Conservation (phyloP, 2,113 vertebrate species). For the Muscicapa adusta region DNA sequence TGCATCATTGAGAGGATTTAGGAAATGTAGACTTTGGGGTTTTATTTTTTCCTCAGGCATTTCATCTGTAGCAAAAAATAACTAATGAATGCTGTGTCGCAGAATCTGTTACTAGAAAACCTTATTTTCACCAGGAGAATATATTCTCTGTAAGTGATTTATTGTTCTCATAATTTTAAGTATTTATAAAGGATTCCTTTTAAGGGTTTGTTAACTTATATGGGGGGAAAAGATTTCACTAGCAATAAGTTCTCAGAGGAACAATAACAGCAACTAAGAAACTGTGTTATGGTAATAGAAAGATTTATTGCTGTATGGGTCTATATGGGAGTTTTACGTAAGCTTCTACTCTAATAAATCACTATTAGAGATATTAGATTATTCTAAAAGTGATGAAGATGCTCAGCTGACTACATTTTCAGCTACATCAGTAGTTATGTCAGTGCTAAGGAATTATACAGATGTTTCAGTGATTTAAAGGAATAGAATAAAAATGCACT, state of each 20-base stretch:
- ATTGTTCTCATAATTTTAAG: not conserved
- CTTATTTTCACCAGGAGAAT: not conserved
- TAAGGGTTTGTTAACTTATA: not conserved
- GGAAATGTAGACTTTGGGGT: not conserved
- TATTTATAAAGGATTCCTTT: not conserved
- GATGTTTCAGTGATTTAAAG: not conserved
- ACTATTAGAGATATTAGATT: not conserved
- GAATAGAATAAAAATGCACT: not conserved
- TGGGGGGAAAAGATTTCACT: not conserved
- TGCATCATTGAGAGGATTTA: not conserved
- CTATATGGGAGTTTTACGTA: not conserved
- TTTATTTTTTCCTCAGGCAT: not conserved
- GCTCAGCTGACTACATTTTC: not conserved
- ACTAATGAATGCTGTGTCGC: not conserved
- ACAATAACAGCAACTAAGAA: not conserved
- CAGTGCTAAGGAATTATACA: not conserved
- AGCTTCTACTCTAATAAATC: not conserved
- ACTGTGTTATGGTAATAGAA: not conserved
- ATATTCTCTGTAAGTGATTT: not conserved
- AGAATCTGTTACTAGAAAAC: not conserved
- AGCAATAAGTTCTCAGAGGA: not conserved
- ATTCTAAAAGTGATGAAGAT: not conserved
- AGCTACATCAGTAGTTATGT: not conserved
- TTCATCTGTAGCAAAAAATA: not conserved
- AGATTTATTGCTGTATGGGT: not conserved